Conservation (phyloP, 2,797 vertebrate species). For the Taenioides sp. region DNA sequence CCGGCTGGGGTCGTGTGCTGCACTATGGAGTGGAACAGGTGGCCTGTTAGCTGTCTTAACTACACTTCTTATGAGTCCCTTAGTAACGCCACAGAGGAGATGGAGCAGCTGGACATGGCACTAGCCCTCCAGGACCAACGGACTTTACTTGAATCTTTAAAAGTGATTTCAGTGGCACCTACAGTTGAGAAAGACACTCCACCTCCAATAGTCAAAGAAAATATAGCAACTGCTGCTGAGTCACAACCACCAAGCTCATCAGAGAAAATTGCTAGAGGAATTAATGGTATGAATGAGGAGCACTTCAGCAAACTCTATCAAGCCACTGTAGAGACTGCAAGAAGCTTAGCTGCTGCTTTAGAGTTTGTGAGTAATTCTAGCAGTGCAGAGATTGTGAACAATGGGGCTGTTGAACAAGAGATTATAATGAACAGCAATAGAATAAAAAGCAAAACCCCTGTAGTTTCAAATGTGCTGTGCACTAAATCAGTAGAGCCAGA, state of each 20-base stretch:
- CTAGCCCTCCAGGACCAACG: constrained; percentile 96
- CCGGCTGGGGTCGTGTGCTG: constrained; percentile 97
- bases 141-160: constrained; percentile 93
- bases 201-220: constrained; percentile 26
- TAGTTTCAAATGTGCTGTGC: constrained; percentile 60
- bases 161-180: constrained; percentile 90
- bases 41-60: constrained; percentile 93
- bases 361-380: constrained; percentile 86
- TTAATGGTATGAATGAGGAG: constrained; percentile 87
- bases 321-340: constrained; percentile 93
- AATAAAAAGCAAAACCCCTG: constrained; percentile 25
- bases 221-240: constrained; percentile 17
- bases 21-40: constrained; percentile 99
- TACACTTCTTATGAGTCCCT: constrained; percentile 92
- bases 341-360: constrained; percentile 90
- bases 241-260: constrained; percentile 58
- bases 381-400: constrained; percentile 25
- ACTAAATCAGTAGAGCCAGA: constrained; percentile 68
- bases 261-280: constrained; percentile 82
- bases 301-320: constrained; percentile 90
- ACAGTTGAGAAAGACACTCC: constrained; percentile 57
- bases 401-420: constrained; percentile 23
- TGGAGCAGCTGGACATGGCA: constrained; percentile 96
- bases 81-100: constrained; percentile 90
- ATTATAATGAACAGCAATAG: constrained; percentile 16